Conservation (phyloP, 1,140 invertebrate genomes). For the Cyphomyrmex costatus region DNA sequence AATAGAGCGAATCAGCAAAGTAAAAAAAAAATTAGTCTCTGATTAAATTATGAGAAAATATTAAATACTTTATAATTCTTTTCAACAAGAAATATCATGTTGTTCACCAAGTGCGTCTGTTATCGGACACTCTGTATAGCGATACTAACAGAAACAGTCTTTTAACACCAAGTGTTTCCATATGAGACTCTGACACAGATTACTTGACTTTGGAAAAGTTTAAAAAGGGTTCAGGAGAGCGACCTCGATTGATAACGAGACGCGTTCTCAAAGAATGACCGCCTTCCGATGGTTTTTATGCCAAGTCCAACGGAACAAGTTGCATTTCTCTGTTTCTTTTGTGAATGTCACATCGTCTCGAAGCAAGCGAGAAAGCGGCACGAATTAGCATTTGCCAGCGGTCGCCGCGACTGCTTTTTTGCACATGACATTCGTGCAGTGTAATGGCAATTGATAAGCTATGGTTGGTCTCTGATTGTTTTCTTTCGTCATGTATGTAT, state of each 20-base stretch:
- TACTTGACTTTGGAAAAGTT: neutral
- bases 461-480: neutral
- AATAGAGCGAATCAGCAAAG: too few relatives aligned
- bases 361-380: conserved; percentile 64
- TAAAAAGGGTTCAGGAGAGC: neutral
- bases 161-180: neutral
- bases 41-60: neutral
- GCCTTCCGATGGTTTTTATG: neutral
- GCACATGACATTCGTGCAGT: neutral
- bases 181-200: neutral
- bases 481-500: neutral
- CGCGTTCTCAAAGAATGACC: neutral
- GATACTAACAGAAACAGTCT: neutral
- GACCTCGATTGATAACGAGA: conserved; percentile 34
- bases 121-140: neutral
- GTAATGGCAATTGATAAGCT: conserved; percentile 27
- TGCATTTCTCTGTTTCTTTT: conserved; percentile 34
- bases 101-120: neutral
- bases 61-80: neutral
- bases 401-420: conserved; percentile 32
- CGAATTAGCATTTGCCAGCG: conserved; percentile 52
- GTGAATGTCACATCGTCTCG: neutral
- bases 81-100: neutral
- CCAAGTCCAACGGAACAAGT: neutral
- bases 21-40: neutral